Conservation (phyloP, 2,113 vertebrate genomes). For the Silurus glanis region DNA sequence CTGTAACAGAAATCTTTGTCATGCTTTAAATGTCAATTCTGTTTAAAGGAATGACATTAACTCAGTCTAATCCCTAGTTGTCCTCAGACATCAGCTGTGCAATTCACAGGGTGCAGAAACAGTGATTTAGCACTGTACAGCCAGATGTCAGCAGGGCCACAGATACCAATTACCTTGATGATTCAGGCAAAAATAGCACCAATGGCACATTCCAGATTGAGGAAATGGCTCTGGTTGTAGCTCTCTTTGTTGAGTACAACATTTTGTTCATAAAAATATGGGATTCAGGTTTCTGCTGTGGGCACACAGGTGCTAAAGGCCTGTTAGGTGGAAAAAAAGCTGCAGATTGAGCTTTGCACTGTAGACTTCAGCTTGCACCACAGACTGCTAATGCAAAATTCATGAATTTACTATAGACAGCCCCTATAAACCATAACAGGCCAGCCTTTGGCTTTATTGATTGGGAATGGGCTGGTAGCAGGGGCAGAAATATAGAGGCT, state of each 20-base stretch:
- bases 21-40: constrained; percentile 13
- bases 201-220: constrained; percentile 22
- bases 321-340: constrained; percentile 17
- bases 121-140: constrained; percentile 27
- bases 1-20: background rate
- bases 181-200: constrained; percentile 30
- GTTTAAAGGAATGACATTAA: constrained; percentile 28
- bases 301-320: background rate
- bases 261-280: constrained; percentile 5
- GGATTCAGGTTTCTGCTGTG: background rate
- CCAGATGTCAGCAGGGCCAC: constrained; percentile 40
- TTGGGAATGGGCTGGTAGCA: constrained; percentile 30
- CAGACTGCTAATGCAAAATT: constrained; percentile 38
- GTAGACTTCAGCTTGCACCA: constrained; percentile 5
- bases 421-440: constrained; percentile 46
- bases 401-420: constrained; percentile 38
- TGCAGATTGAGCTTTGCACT: constrained; percentile 18
- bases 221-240: constrained; percentile 6
- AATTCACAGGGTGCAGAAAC: constrained; percentile 20
- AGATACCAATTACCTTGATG: constrained; percentile 45
- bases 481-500: constrained; percentile 25
- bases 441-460: constrained; percentile 32
- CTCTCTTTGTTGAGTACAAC: constrained; percentile 6
- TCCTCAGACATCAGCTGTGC: constrained; percentile 29
- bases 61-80: background rate